These are phyloP conservation scores for Watsonalla binaria DNA, from an alignment of 2,888 invertebrate species.

Conservation along the genomic window DNA sequence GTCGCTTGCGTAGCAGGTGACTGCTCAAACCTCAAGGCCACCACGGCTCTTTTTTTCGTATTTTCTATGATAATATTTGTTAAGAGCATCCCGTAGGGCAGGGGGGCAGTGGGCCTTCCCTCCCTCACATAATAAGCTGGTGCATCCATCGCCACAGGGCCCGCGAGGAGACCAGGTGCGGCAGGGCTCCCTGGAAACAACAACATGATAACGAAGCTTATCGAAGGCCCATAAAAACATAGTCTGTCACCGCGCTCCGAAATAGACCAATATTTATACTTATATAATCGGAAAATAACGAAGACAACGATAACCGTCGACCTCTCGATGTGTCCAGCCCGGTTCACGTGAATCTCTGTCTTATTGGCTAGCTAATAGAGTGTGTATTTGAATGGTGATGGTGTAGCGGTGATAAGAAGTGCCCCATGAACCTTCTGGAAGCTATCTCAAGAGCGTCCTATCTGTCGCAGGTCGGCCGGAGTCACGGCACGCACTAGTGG, in stretches of 20 bases:
- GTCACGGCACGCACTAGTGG: constrained; percentile 8
- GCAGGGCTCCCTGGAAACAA: constrained; percentile 17
- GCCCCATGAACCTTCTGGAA: constrained; percentile 43
- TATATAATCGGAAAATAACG: constrained; percentile 66
- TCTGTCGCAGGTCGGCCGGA: constrained; percentile 15
- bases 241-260: constrained; percentile 29
- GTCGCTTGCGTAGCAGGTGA: too few relatives aligned
- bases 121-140: too few relatives aligned
- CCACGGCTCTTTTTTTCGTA: too few relatives aligned
- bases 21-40: too few relatives aligned
- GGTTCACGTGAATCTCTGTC: constrained; percentile 6
- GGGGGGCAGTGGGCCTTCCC: too few relatives aligned
- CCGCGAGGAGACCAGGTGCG: background rate
- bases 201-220: constrained; percentile 32
- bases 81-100: too few relatives aligned
- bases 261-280: constrained; percentile 43
- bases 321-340: constrained; percentile 22
- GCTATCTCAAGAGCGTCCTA: constrained; percentile 43
- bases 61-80: too few relatives aligned
- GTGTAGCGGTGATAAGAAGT: constrained; percentile 31
- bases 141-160: too few relatives aligned
- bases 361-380: constrained; percentile 5
- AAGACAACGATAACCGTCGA: constrained; percentile 45
- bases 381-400: constrained; percentile 7
- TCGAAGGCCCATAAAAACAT: constrained; percentile 29